Evolutionary conservation across 1,140 invertebrate species (phyloP).

Genomic region (Colletes latitarsis): DNA sequence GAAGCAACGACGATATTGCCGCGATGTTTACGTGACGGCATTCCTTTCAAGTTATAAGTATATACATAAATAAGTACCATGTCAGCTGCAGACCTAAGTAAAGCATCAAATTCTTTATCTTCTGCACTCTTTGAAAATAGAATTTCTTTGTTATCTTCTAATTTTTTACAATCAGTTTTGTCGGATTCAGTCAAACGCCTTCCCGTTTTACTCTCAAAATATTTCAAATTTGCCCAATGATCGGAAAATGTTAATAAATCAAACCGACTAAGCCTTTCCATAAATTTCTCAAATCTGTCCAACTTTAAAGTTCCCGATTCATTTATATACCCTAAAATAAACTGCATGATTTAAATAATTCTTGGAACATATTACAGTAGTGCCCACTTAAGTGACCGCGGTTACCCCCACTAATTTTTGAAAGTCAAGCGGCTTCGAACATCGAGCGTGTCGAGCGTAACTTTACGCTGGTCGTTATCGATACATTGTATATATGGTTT

Average conservation of each 20-base stretch:
- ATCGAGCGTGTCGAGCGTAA: too few species aligned
- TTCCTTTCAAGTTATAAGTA: not conserved
- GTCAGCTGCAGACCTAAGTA: conserved; percentile 84
- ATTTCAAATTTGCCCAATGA: conserved; percentile 92
- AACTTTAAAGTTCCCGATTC: conserved; percentile 93
- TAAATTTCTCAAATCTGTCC: conserved; percentile 91
- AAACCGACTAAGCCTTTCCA: conserved; percentile 88
- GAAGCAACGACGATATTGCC: too few species aligned
- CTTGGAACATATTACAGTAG: too few species aligned
- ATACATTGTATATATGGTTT: too few species aligned
- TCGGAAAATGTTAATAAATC: conserved; percentile 94
- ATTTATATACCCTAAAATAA: conserved; percentile 92
- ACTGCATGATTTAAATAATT: conserved; percentile 14
- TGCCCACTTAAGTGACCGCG: too few species aligned
- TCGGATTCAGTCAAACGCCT: conserved; percentile 75
- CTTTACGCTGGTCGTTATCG: too few species aligned
- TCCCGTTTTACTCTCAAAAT: conserved; percentile 89
- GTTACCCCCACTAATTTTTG: too few species aligned
- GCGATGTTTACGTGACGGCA: too few species aligned
- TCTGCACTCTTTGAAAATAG: conserved; percentile 45
- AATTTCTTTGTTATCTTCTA: conserved; percentile 49
- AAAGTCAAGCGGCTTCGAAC: too few species aligned
- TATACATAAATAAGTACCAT: conserved; percentile 78
- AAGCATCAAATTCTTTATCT: conserved; percentile 82
- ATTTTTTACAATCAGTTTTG: conserved; percentile 59